phyloP scores from a whole-genome alignment of 2,113 vertebrate genomes.

The Lonchura striata region DNA sequence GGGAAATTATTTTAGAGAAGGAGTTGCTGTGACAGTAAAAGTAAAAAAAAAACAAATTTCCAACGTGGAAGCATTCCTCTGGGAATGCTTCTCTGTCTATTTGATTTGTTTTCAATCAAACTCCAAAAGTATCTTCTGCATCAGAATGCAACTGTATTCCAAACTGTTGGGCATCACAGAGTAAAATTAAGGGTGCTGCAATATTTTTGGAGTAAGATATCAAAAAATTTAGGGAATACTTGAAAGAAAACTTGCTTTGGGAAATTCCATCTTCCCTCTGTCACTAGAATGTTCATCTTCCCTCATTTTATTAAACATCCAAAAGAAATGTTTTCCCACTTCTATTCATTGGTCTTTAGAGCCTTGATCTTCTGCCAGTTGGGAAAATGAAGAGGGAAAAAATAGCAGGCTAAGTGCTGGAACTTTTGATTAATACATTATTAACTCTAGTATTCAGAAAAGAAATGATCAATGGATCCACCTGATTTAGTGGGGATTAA shows the following conservation, averaged over 20 bases:
- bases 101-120: conserved; percentile 32
- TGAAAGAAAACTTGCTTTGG: not conserved
- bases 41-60: not conserved
- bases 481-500: conserved; percentile 6
- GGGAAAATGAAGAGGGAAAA: not conserved
- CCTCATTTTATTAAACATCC: not conserved
- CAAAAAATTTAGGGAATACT: not conserved
- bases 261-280: not conserved
- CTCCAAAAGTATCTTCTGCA: not conserved
- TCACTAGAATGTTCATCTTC: not conserved
- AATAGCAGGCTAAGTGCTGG: not conserved
- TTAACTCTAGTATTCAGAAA: not conserved
- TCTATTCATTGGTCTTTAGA: not conserved
- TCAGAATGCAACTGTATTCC: not conserved
- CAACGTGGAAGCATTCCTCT: not conserved
- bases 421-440: not conserved
- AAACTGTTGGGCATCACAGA: not conserved
- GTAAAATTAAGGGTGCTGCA: not conserved
- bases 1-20: not conserved
- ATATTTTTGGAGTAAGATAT: not conserved
- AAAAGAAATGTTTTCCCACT: not conserved
- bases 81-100: not conserved
- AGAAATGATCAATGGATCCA: not conserved
- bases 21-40: not conserved
- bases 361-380: not conserved